Evolutionary conservation across 2,888 invertebrate genomes (phyloP).

Genomic region (Octonoba sinensis): DNA sequence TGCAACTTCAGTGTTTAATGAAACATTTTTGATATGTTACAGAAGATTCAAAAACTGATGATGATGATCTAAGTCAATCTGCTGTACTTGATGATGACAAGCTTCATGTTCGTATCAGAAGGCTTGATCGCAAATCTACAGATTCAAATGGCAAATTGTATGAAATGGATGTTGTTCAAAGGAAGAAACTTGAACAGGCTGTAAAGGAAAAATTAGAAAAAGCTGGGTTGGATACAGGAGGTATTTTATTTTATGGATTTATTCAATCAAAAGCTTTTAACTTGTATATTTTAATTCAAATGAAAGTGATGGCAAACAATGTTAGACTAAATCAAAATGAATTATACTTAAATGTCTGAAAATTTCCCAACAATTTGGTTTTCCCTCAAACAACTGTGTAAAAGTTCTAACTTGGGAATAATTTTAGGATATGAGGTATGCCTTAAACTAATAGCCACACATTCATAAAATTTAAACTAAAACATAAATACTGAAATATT

Average conservation of each 20-base stretch:
- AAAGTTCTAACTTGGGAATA: no score
- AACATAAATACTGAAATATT: no score
- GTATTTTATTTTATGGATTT: constrained; percentile 65
- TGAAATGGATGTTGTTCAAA: constrained; percentile 65
- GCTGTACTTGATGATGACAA: constrained; percentile 40
- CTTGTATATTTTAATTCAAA: not conserved
- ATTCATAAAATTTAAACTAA: no score
- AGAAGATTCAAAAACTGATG: constrained; percentile 6
- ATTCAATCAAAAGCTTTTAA: not conserved
- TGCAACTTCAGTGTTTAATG: no score
- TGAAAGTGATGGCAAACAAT: not conserved
- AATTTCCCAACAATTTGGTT: no score
- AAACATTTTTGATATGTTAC: not conserved
- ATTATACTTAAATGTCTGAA: no score
- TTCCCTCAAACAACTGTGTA: no score
- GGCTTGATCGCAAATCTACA: constrained; percentile 28
- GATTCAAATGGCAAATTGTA: constrained; percentile 24
- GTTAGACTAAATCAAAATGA: no score
- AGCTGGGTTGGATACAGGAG: constrained; percentile 69
- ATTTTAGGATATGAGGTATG: no score
- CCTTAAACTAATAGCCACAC: no score
- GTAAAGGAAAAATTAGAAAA: constrained; percentile 69
- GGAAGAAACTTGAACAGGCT: constrained; percentile 68
- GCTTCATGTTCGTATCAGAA: constrained; percentile 46
- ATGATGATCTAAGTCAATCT: constrained; percentile 14